Evolutionary conservation across 2,797 vertebrate species (phyloP), one percentile per base, ranked within the genome.

Genomic region (Rhinogobio ventralis): DNA sequence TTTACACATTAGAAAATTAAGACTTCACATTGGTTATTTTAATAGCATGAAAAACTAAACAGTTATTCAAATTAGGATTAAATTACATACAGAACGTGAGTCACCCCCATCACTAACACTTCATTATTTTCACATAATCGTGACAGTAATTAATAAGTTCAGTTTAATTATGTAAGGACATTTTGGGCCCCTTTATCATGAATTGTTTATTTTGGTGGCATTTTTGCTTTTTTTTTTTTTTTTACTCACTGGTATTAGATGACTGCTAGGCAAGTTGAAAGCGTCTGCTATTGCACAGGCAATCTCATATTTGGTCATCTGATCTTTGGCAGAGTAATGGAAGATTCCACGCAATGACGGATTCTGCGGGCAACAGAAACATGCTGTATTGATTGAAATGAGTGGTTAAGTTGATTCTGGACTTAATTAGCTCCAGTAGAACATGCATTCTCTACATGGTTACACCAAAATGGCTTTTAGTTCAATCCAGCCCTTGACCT

Each of bases 291-390:
- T 99, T 2, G 96, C 95, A 76, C 97, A 96, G 0, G 96, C 95
- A 90, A 99, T 99, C 90, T 99, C 96, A 84, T 97, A 99, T 86
- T 99, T 99, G 2, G 97, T 99, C 98, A 99, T 99, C 92, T 97
- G 97, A 69, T 99, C 96, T 53, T 96, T 97, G 17, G 95, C 97
- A 17, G 98, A 99, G 93, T 96, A 99, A 88, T 99, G 98, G 89
- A 97, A 99, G 11, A 96, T 94, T 82, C 98, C 98, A 89, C 92
- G 95, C 84, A 99, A 90, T 2, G 97, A 97, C 0, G 96, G 93
- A 84, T 99, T 97, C 98, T 99, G 13, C 33, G 86, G 89, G 46
- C 45, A 39, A 87, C 23, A 88, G 6, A 68, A 8, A 78, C 8
- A 86, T 45, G 17, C 36, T 23, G 62, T 17, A 45, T n/a, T 76